Base-by-base conservation (phyloP, 2,113 vertebrate species). In the Gila orcuttii region DNA sequence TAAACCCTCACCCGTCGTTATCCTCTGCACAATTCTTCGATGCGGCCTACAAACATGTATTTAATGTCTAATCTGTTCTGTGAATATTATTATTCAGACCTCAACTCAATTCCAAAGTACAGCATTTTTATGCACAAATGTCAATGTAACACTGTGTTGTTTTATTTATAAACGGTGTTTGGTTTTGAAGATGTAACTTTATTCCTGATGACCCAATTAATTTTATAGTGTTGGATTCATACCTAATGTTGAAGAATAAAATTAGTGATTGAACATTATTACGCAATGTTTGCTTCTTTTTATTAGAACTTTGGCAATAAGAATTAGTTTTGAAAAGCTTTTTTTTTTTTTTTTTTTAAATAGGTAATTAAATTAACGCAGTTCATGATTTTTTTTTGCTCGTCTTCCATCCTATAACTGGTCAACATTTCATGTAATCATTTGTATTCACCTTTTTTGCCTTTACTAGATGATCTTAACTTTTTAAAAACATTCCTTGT, bases 1-100 rank as follows among this genome's bases (percentile, higher is more conserved):
- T 74, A 93, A 92, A 90, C 88, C 90, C 12, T 55, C 28, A 59
- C 15, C 21, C 10, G 25, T 50, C 68, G 8, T 42, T 42, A 23
- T 23, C 31, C 6, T 68, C 64, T 47, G 42, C 60, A 62, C 25
- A 52, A 55, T 78, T 45, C 21, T 60, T 68, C 25, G 45, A 64
- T 60, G 62, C 59, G 19, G 55, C 55, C n/a, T 79, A 45, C 69
- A 59, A 8, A 71, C 25, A 4, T 66, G 17, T 76, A 60, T 74
- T 85, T 59, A 55, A 77, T 69, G 57, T 81, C 19, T 50, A 55
- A 25, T 79, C 77, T 79, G 77, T 79, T 79, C 33, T 80, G 39
- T 47, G 36, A 86, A 79, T 59, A 74, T 69, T 68, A 10, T 73
- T 52, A 52, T 42, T 73, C 71, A 74, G 39, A 80, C 78, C 78